Base-by-base conservation (phyloP, 2,797 vertebrate species). In the Pagetopsis macropterus region DNA sequence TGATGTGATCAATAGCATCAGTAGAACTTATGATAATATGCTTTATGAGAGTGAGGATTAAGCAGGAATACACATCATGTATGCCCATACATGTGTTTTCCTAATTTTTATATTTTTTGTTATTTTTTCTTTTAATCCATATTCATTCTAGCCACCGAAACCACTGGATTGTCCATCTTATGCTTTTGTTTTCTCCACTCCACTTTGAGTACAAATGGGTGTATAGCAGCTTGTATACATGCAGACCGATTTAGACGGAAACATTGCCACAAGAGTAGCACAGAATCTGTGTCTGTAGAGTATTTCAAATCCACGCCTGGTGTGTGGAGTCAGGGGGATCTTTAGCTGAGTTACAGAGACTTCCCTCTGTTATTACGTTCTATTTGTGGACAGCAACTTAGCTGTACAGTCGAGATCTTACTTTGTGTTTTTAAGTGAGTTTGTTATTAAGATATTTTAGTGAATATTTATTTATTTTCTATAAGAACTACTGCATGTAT, bases 61-160 rank as follows among this genome's bases (percentile, higher is more conserved):
- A 33, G 45, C 23, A 43, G 45, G 27, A 11, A 68, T 33, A 23
- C 41, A 14, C 61, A 40, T 71, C 56, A 83, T 58, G 23, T 70
- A 67, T 72, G 33, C 14, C 2, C 73, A 63, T 71, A 76, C 65
- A 73, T 86, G 65, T 62, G 62, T 46, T 50, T 65, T 46, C 33
- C 37, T 13, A 54, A 43, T 59, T 70, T 66, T 45, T 45, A 40
- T 65, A 19, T 21, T 51, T 37, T 78, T 17, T 52, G 17, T 69
- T 7, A 37, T 37, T 70, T 74, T 59, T 56, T 73, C 27, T 27
- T 27, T 54, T 63, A 73, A 10, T 81, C 57, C 76, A 76, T 77
- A 33, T 62, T 80, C 86, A 84, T 85, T 70, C 27, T 54, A 58
- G 71, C 79, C 75, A 80, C 61, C 72, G 63, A 70, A 74, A 40